Evolutionary conservation across 92 coral and sea anemone genomes (phyloP).

Genomic region (Isaurus tuberculatus): DNA sequence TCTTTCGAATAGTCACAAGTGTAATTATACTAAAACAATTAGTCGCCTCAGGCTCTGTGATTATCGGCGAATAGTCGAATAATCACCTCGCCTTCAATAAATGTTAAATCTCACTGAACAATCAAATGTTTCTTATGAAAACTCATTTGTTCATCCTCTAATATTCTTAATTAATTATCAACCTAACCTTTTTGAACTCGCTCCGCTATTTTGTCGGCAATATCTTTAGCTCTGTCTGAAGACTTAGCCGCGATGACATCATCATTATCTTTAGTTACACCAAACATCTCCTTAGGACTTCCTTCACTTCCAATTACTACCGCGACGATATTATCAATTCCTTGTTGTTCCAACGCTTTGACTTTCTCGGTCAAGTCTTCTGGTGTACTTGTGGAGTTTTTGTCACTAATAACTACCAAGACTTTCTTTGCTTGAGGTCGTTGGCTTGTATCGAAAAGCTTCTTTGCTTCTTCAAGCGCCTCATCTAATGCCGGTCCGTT

Average conservation of each 20-base stretch:
- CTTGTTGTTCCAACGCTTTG: conserved; percentile 54
- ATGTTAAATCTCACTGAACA: too few relatives aligned
- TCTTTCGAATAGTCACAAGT: too few relatives aligned
- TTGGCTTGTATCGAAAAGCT: conserved; percentile 48
- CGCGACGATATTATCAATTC: conserved; percentile 57
- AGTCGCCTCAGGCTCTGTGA: too few relatives aligned
- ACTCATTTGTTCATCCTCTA: too few relatives aligned
- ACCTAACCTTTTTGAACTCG: conserved; percentile 50
- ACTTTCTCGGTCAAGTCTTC: conserved; percentile 63
- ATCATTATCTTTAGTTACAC: conserved; percentile 63
- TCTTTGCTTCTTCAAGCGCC: conserved; percentile 53
- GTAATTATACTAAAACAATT: too few relatives aligned
- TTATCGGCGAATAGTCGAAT: too few relatives aligned
- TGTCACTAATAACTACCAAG: conserved; percentile 82
- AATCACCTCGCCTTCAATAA: too few relatives aligned
- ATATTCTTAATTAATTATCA: background rate
- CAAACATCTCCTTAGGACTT: conserved; percentile 51
- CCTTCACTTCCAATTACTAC: conserved; percentile 70
- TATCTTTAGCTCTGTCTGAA: conserved; percentile 69
- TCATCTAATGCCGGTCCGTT: conserved; percentile 54
- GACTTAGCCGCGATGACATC: conserved; percentile 63
- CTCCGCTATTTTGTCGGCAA: conserved; percentile 63
- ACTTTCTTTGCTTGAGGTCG: conserved; percentile 71
- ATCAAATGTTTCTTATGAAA: background rate
- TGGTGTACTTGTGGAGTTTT: conserved; percentile 64